Evolutionary conservation across 2,797 vertebrate genomes (phyloP), one percentile per base, ranked within the genome.

Genomic region (Morus bassanus): DNA sequence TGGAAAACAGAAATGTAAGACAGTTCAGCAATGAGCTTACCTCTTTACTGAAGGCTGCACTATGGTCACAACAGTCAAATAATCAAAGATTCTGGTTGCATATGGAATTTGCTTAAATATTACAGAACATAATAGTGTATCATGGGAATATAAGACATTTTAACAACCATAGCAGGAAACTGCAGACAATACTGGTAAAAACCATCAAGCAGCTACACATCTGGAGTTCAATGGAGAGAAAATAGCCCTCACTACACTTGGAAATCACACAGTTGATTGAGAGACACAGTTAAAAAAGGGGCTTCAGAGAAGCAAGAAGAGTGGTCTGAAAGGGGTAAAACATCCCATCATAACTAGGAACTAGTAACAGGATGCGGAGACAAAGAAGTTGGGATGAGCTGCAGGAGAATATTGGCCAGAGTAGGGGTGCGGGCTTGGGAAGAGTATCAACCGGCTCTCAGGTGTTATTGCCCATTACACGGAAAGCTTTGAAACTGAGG

Each of bases 161-260:
- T 31, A 56, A 75, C 25, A 72, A 37, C n/a, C 45, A 30, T 3
- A 67, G 60, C 33, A 77, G 37, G 21, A 30, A 19, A 39, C 24
- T 10, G 35, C 33, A 50, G 25, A 30, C 24, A 68, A 9, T 12
- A 22, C 50, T 33, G 41, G 41, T 23, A 43, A 53, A 78, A 27
- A 14, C 14, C 51, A 48, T 6, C 3, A 2, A 16, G 56, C 33
- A 76, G 28, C 31, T 45, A 30, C 12, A 53, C 51, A 8, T 3
- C 9, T 57, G 48, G 25, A 46, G 30, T 9, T 75, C 1, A 3
- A 9, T 1, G 7, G 35, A 50, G 6, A 39, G 35, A 53, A 85
- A 60, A 46, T 0, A 6, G 31, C 28, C 28, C 79, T 76, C 4
- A 1, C 0, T 13, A 15, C 22, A 25, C 15, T 18, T 57, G 15